phyloP scores from a whole-genome alignment of 2,797 vertebrate genomes.

The Anabas testudineus region DNA sequence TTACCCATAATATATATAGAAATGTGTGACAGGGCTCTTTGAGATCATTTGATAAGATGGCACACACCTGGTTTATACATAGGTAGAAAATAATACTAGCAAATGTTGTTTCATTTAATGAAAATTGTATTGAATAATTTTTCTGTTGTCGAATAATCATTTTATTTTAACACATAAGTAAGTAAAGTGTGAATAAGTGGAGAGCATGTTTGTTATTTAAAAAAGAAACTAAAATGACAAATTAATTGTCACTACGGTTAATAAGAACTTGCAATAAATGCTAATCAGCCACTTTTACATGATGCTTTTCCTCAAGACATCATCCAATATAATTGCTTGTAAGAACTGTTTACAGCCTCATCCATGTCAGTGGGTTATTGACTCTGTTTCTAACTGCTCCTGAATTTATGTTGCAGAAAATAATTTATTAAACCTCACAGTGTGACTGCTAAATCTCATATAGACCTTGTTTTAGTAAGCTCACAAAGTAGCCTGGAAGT shows the following conservation, averaged over 20 bases:
- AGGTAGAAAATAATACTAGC: neutral
- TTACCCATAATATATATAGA: too few relatives aligned
- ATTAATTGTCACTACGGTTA: too few relatives aligned
- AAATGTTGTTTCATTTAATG: too few relatives aligned
- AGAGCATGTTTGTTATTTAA: too few relatives aligned
- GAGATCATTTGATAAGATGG: neutral
- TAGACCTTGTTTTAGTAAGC: constrained; percentile 45
- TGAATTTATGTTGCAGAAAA: constrained; percentile 32
- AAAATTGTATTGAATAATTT: too few relatives aligned
- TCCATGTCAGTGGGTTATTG: constrained; percentile 6
- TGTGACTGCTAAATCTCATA: constrained; percentile 47
- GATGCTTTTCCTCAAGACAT: constrained; percentile 17
- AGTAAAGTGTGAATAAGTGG: too few relatives aligned
- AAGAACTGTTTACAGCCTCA: neutral
- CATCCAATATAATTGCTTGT: neutral
- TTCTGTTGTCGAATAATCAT: neutral
- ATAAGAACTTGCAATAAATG: constrained; percentile 6
- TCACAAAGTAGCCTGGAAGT: constrained; percentile 32
- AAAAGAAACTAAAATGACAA: too few relatives aligned
- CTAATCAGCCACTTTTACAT: constrained; percentile 7
- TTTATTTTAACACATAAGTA: neutral
- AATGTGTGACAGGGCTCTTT: neutral
- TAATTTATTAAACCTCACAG: constrained; percentile 34
- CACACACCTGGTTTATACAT: neutral
- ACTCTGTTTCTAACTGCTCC: constrained; percentile 17